A percentile compares a stretch with the other conserved stretches of the same genome.
Conservation (phyloP, 2,888 invertebrate species). For the Dendrolimus houi region DNA sequence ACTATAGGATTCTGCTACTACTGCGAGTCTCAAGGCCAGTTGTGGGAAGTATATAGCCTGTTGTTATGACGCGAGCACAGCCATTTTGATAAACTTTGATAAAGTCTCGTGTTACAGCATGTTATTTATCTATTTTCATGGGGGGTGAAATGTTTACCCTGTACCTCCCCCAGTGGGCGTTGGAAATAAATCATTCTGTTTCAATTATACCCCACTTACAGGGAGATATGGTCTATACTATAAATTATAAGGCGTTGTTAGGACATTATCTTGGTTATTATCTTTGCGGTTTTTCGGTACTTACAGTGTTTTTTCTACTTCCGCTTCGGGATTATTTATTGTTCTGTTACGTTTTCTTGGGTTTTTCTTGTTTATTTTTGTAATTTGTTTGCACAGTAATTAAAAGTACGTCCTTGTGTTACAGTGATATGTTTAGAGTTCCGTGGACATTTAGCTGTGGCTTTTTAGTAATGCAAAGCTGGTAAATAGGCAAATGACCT, state of each 20-base stretch:
- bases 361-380: too few species aligned
- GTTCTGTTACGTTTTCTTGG: background rate
- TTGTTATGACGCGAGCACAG: too few species aligned
- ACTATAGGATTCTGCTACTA: too few species aligned
- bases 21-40: too few species aligned
- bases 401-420: too few species aligned
- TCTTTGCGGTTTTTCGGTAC: background rate
- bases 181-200: conserved; percentile 52
- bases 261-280: background rate
- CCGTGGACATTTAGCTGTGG: too few species aligned
- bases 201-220: conserved; percentile 53
- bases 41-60: too few species aligned
- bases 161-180: conserved; percentile 5
- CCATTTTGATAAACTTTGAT: background rate
- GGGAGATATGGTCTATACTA: conserved; percentile 1
- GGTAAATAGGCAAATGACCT: too few species aligned
- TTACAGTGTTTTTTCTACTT: background rate
- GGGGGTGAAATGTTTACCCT: background rate
- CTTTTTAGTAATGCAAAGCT: too few species aligned
- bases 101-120: background rate
- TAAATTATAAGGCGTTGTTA: background rate
- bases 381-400: too few species aligned
- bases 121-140: background rate
- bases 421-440: too few species aligned
- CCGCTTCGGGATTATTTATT: background rate